phyloP scores from a whole-genome alignment of 2,888 invertebrate genomes.

The Drosophila multiciliata region DNA sequence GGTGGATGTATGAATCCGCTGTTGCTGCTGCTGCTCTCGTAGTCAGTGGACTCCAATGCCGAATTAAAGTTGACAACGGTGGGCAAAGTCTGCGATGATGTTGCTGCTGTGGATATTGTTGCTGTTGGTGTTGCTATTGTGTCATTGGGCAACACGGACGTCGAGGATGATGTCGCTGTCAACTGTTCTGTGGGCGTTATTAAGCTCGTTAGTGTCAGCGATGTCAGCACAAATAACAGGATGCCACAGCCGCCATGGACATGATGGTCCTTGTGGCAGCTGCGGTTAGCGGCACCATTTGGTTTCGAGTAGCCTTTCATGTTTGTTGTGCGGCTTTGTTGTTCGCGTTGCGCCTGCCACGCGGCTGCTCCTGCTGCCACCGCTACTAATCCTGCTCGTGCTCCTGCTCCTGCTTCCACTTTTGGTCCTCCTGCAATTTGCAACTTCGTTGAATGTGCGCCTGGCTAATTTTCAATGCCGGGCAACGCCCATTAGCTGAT shows the following conservation, averaged over 20 bases:
- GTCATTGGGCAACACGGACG: slow-evolving; percentile 17
- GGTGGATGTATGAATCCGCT: slow-evolving; percentile 25
- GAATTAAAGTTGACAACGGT: slow-evolving; percentile 31
- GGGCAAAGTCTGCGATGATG: slow-evolving; percentile 32
- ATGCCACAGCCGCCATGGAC: slow-evolving; percentile 60
- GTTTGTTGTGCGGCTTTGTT: slow-evolving; percentile 50
- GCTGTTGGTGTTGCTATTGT: slow-evolving; percentile 28
- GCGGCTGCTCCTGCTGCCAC: slow-evolving; percentile 1
- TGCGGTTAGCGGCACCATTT: slow-evolving; percentile 69
- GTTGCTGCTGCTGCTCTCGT: slow-evolving; percentile 40
- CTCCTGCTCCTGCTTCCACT: not conserved
- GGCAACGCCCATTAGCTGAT: slow-evolving; percentile 42
- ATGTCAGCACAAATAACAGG: slow-evolving; percentile 76
- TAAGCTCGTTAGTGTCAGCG: slow-evolving; percentile 81
- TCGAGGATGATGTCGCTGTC: slow-evolving; percentile 51
- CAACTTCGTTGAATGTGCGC: slow-evolving; percentile 24
- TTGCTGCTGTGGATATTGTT: slow-evolving; percentile 15
- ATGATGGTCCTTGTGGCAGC: slow-evolving; percentile 56
- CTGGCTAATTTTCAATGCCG: slow-evolving; percentile 58
- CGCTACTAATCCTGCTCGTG: not conserved
- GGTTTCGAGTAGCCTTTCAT: slow-evolving; percentile 72
- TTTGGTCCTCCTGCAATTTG: slow-evolving; percentile 4
- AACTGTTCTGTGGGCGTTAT: slow-evolving; percentile 74
- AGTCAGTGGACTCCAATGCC: slow-evolving; percentile 52
- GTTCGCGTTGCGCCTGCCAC: slow-evolving; percentile 11